phyloP scores from a whole-genome alignment of 2,888 invertebrate genomes.

The Nomada fabriciana region DNA sequence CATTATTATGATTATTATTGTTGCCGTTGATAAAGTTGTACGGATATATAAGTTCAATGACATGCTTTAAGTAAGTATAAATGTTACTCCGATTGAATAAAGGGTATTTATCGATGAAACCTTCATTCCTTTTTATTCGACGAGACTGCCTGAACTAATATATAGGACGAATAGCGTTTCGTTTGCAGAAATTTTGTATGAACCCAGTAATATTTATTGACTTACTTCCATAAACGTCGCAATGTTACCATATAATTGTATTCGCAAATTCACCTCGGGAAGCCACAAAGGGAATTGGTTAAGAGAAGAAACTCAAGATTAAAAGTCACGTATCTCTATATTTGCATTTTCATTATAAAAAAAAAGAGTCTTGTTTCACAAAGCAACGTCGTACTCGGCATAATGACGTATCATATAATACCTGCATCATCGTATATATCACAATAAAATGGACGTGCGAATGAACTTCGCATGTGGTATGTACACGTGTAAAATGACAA shows the following conservation, averaged over 20 bases:
- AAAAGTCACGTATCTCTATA: slow-evolving; percentile 56
- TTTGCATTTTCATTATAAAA: slow-evolving; percentile 68
- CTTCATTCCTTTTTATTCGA: slow-evolving; percentile 35
- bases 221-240: neutral
- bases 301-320: neutral
- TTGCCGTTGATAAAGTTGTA: slow-evolving; percentile 83
- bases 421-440: slow-evolving; percentile 65
- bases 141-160: too few relatives aligned
- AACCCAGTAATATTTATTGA: too few relatives aligned
- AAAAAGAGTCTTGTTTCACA: slow-evolving; percentile 66
- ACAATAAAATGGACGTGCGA: slow-evolving; percentile 76
- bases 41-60: slow-evolving; percentile 82
- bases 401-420: slow-evolving; percentile 54
- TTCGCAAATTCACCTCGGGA: neutral
- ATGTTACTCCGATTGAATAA: slow-evolving; percentile 85
- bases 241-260: neutral
- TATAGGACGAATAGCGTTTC: too few relatives aligned
- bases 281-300: neutral
- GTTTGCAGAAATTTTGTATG: too few relatives aligned
- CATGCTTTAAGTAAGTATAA: slow-evolving; percentile 84
- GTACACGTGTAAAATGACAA: slow-evolving; percentile 61
- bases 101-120: slow-evolving; percentile 84
- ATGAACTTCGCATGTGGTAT: slow-evolving; percentile 59
- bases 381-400: slow-evolving; percentile 56
- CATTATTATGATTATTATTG: slow-evolving; percentile 76